Conservation (phyloP, 2,797 vertebrate genomes). For the Gallirallus australis region DNA sequence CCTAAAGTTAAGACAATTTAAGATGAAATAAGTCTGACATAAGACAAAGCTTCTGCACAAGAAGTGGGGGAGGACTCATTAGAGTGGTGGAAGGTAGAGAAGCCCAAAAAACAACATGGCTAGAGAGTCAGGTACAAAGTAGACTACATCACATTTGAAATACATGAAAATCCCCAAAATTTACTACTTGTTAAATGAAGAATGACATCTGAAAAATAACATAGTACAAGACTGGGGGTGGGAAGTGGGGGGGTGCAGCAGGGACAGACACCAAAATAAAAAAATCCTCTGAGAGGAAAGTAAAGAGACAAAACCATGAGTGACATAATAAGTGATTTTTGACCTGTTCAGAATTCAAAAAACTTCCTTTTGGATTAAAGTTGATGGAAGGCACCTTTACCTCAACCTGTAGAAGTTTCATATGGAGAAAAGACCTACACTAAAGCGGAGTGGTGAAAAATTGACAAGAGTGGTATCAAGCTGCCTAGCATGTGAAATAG, state of each 20-base stretch:
- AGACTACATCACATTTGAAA: background rate
- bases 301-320: background rate
- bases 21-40: background rate
- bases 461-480: background rate
- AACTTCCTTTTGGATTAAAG: background rate
- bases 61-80: background rate
- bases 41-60: background rate
- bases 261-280: background rate
- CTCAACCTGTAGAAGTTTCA: background rate
- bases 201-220: background rate
- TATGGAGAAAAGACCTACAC: background rate
- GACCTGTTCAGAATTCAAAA: background rate
- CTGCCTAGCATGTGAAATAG: background rate
- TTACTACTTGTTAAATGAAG: background rate
- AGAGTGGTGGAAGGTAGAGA: background rate
- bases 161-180: background rate
- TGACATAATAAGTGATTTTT: background rate
- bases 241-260: no score
- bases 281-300: background rate
- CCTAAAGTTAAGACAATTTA: background rate
- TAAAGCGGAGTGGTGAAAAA: background rate
- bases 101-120: background rate
- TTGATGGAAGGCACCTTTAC: background rate
- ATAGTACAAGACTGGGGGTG: background rate
- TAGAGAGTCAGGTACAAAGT: background rate